phyloP scores from a whole-genome alignment of 2,888 invertebrate species.

The Zhuqinia jingwanae region DNA sequence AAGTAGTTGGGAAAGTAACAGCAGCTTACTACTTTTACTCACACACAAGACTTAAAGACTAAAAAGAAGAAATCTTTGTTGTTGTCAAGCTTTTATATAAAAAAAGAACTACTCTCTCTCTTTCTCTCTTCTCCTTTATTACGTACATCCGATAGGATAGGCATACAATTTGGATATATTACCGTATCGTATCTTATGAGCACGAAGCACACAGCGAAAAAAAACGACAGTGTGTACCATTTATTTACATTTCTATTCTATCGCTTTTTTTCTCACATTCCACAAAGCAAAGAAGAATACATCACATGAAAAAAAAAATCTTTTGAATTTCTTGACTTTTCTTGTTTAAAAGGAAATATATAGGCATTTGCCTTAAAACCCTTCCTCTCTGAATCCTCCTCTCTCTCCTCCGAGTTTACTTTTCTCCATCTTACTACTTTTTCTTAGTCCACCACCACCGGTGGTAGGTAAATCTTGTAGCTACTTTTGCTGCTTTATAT shows the following conservation, averaged over 20 bases:
- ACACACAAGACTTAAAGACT: neutral
- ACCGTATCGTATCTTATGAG: neutral
- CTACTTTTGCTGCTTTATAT: too few relatives aligned
- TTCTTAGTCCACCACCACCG: neutral
- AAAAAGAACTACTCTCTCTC: constrained; percentile 26
- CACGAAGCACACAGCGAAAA: too few relatives aligned
- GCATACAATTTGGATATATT: neutral
- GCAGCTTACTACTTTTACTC: constrained; percentile 4
- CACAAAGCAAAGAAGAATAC: constrained; percentile 7
- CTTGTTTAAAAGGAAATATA: constrained; percentile 34
- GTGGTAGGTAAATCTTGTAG: too few relatives aligned
- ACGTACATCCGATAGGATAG: neutral
- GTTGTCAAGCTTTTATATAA: constrained; percentile 61
- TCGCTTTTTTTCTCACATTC: constrained; percentile 42
- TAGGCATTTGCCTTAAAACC: neutral
- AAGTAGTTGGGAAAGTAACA: neutral
- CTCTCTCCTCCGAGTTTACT: neutral
- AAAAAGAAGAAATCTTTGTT: constrained; percentile 53
- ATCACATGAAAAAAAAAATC: constrained; percentile 18
- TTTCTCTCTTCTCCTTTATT: neutral
- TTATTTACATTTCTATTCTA: constrained; percentile 51
- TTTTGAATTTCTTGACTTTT: constrained; percentile 48
- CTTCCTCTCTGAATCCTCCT: neutral
- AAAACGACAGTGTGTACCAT: too few relatives aligned
- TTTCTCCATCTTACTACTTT: neutral